Evolutionary conservation across 2,888 invertebrate genomes (phyloP).

Genomic region (Furcula furcula): DNA sequence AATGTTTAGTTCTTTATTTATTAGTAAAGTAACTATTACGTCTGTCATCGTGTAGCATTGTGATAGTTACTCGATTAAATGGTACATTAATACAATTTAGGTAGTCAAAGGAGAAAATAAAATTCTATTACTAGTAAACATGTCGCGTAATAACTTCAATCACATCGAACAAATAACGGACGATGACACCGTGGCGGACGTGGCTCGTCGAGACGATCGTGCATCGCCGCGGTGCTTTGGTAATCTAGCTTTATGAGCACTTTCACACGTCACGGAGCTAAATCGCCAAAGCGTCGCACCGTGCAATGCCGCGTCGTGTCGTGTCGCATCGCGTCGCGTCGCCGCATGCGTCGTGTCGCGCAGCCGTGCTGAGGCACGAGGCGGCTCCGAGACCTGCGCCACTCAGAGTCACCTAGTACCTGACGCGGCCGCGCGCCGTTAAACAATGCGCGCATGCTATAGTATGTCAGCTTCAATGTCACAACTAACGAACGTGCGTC

Average conservation of each 20-base stretch:
- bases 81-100: too few relatives aligned
- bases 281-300: constrained; percentile 92
- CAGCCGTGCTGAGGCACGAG: constrained; percentile 75
- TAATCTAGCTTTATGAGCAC: constrained; percentile 96
- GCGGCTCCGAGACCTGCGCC: constrained; percentile 75
- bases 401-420: constrained; percentile 95
- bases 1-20: too few relatives aligned
- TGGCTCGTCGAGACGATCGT: constrained; percentile 14
- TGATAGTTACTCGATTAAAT: too few relatives aligned
- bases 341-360: constrained; percentile 11
- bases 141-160: too few relatives aligned
- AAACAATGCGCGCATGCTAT: too few relatives aligned
- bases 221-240: constrained; percentile 88
- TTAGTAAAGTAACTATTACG: too few relatives aligned
- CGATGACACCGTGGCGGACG: background rate
- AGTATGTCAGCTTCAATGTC: background rate
- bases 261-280: constrained; percentile 91
- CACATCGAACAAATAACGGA: too few relatives aligned
- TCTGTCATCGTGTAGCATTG: too few relatives aligned
- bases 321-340: constrained; percentile 58
- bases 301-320: constrained; percentile 30
- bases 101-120: too few relatives aligned
- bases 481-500: constrained; percentile 1
- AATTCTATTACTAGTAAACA: too few relatives aligned
- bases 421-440: constrained; percentile 68